Evolutionary conservation across 2,888 invertebrate species (phyloP).

Genomic region (Choristoneura rosaceana): DNA sequence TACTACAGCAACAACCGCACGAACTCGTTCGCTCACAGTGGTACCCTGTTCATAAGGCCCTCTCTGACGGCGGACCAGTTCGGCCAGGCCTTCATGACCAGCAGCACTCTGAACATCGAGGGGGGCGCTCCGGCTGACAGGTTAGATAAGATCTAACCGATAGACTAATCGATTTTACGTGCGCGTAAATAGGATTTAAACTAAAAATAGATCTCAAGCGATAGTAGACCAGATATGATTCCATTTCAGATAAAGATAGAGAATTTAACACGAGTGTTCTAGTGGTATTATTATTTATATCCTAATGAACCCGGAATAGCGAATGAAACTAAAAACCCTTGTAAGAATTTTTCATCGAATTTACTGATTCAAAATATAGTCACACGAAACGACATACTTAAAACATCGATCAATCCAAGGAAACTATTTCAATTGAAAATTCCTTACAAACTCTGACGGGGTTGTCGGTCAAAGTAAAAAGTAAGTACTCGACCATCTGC

Average conservation of each 20-base stretch:
- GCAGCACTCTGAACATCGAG: conserved; percentile 82
- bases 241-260: neutral
- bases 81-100: conserved; percentile 81
- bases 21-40: conserved; percentile 86
- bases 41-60: conserved; percentile 87
- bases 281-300: no score
- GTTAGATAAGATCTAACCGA: conserved; percentile 57
- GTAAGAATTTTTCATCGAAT: no score
- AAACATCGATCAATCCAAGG: no score
- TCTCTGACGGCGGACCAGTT: conserved; percentile 84
- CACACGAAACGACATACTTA: no score
- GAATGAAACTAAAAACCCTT: no score
- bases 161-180: conserved; percentile 15
- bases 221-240: neutral
- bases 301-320: no score
- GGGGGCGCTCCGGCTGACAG: conserved; percentile 87
- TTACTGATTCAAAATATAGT: no score
- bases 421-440: no score
- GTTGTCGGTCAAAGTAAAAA: no score
- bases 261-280: neutral
- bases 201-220: neutral
- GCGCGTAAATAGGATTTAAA: neutral
- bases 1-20: conserved; percentile 88
- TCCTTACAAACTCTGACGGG: no score
- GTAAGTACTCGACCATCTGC: no score